A percentile compares a stretch with the other conserved stretches of the same genome.
These are phyloP conservation scores for Synergus umbraculus DNA, from an alignment of 2,888 invertebrate species.

Conservation along the genomic window DNA sequence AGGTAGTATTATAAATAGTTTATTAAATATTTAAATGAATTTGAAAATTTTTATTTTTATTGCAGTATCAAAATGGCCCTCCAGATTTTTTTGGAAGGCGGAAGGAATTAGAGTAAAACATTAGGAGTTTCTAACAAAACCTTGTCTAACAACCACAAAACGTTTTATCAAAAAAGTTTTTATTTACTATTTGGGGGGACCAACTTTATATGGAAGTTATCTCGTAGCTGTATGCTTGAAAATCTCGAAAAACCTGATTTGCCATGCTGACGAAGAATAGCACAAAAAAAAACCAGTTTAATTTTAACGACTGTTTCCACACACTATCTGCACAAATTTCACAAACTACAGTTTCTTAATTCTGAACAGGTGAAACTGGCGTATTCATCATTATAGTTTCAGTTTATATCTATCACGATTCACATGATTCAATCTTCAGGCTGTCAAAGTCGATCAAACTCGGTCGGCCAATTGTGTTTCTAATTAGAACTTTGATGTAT, in stretches of 20 bases:
- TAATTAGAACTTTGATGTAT: background rate
- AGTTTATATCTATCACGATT: background rate
- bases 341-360: background rate
- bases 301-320: background rate
- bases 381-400: background rate
- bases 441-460: background rate
- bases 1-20: too few species aligned
- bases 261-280: background rate
- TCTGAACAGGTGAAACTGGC: background rate
- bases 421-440: background rate
- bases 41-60: too few species aligned
- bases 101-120: too few species aligned
- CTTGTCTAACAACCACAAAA: too few species aligned
- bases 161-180: too few species aligned
- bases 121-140: too few species aligned
- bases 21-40: too few species aligned
- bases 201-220: background rate
- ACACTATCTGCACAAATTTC: background rate
- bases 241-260: background rate
- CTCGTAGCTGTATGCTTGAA: background rate
- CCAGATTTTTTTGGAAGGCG: too few species aligned
- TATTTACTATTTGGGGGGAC: too few species aligned
- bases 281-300: background rate
- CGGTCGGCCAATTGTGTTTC: background rate
- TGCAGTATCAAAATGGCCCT: too few species aligned